Base-by-base conservation (phyloP, 2,888 invertebrate genomes). In the Heliconius ismenius region DNA sequence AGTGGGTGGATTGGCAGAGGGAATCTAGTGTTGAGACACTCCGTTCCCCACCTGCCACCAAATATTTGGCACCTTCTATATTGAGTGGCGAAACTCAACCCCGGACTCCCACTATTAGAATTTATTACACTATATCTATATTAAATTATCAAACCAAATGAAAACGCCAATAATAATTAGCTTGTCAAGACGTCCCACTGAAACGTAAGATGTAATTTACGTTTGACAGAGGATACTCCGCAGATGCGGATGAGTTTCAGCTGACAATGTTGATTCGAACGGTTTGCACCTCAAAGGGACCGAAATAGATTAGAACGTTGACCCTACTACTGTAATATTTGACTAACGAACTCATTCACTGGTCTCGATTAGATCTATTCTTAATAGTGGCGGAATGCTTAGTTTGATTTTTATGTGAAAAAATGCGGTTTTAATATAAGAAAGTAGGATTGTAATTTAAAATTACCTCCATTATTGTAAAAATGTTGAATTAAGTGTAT, bases 291-390 rank as follows among this genome's bases (percentile, higher is more conserved):
- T 88, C 87, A 87, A 86, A 86, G 84, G 79, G 77, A 85, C 86
- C 73, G 81, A 88, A 89, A 90, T 90, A 90, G 89, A 84, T 64
- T 62, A 74, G 82, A 83, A 87, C 87, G 79, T 82, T 82, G 85
- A 86, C 84, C 87, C 80, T 76, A 74, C 78, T 64, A 75, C 80
- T 75, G 78, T 65, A 39, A 70, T 78, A 73, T 78, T 77, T 73
- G 76, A 74, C 68, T 79, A 64, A 78, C 74, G 75, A 67, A 58
- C 72, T 76, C 78, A 75, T 79, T 78, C 74, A 75, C 69, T 36
- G 43, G 54, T 74, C 69, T 60, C 63, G 43, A 72, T 54, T 36
- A 28, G 13, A 36, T 43, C n/a, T 70, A 74, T 65, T 65, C 58
- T 32, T 65, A 58, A 11, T 54, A 58, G 28, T 54, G 24, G 11